A percentile compares a stretch with the other conserved stretches of the same genome.
Evolutionary conservation across 35 echinoderm and acorn worm species (phyloP).

Genomic region (Hemicentrotus pulcherrimus): DNA sequence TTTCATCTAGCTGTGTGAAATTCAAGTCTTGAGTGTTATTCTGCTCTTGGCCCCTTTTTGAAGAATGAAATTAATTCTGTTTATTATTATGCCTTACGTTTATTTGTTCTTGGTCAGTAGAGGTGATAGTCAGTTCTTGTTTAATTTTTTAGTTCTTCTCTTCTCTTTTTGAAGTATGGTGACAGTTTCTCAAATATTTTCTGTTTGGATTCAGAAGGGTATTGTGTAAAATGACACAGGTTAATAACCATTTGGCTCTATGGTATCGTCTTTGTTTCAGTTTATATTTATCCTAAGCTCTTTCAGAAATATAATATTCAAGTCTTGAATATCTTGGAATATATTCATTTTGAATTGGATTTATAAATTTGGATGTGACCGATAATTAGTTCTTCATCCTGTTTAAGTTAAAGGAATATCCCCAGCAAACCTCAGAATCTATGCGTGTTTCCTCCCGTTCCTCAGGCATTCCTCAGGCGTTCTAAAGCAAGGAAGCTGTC

Average conservation of each 20-base stretch:
- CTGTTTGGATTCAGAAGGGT: too few species aligned
- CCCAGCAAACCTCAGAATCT: not conserved
- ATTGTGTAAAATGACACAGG: too few species aligned
- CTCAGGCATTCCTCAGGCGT: not conserved
- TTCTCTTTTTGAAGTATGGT: too few species aligned
- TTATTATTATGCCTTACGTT: not conserved
- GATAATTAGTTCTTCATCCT: constrained; percentile 11
- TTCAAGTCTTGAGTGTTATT: too few species aligned
- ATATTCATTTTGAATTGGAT: not conserved
- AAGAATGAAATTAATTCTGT: not conserved
- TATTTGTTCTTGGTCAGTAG: not conserved
- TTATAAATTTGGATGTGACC: not conserved
- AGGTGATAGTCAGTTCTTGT: too few species aligned
- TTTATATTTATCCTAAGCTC: too few species aligned
- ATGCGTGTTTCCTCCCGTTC: not conserved
- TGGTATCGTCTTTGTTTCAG: too few species aligned
- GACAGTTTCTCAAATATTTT: too few species aligned
- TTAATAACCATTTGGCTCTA: too few species aligned
- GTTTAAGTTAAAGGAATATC: not conserved
- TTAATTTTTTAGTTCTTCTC: too few species aligned
- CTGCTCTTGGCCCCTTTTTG: not conserved
- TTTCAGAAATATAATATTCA: not conserved
- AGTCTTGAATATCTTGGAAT: not conserved
- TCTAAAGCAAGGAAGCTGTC: not conserved
- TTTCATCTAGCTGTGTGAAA: too few species aligned